Base-by-base conservation (phyloP, 1,140 invertebrate genomes). In the Elymnias hypermnestra region DNA sequence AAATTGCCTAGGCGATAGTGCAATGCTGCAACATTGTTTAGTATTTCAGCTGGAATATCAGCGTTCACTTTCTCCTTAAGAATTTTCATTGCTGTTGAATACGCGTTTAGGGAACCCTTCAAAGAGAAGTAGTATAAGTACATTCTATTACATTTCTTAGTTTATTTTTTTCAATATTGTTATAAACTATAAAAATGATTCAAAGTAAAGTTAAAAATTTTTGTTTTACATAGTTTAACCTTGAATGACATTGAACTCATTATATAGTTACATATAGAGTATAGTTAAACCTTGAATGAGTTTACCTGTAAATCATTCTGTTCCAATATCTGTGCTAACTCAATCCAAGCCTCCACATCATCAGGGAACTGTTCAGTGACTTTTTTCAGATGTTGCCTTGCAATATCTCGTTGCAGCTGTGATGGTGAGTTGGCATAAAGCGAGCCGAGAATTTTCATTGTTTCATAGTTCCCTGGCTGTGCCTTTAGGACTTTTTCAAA, bases 291-390 rank as follows among this genome's bases (percentile, higher is more conserved):
- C n/a, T n/a, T n/a, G n/a, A 29, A 3, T 7, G 2, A 3, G 8
- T 8, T 33, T 33, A 89, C 92, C 77, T 94, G 93, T 17, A 98
- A 88, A 90, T 99, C 98, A 64, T 92, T 94, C 69, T 98, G 96
- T 72, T 99, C 98, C 21, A 99, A 88, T 69, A 99, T 98, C 87
- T 99, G 98, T 0, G 98, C 98, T 33, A 99, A 86, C 83, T 99
- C 98, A 56, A 99, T 99, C 96, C 98, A 99, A 1, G 97, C 98
- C 79, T 99, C 98, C 2, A 99, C 95, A 85, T 99, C 98, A 65
- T 99, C 97, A 0, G 97, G 96, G 81, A 97, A 97, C 79, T 98
- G 95, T 75, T 99, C 97, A 0, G 97, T 99, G 4, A 99, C 94
- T 84, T 97, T 97, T 63, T 94, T 93, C 5, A 97, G 83, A 83